Evolutionary conservation across 2,888 invertebrate genomes (phyloP).

Genomic region (Sicus ferrugineus): DNA sequence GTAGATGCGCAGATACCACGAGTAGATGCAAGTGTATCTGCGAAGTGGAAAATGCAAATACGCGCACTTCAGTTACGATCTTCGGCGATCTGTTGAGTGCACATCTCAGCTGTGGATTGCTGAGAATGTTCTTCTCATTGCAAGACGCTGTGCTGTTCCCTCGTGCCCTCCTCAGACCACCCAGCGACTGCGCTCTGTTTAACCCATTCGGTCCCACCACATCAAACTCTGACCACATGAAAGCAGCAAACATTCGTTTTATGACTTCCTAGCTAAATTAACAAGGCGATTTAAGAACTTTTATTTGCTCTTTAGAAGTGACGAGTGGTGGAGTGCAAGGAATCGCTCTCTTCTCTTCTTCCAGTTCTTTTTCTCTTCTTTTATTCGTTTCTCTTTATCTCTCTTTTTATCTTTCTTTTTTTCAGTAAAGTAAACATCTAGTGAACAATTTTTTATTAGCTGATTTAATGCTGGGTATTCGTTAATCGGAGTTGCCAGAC

Average conservation of each 20-base stretch:
- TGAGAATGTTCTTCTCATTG: too few species aligned
- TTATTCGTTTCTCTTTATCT: not conserved
- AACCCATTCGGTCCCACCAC: slow-evolving; percentile 25
- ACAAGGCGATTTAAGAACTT: slow-evolving; percentile 14
- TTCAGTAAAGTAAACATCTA: not conserved
- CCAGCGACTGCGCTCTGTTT: not conserved
- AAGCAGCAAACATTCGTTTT: slow-evolving; percentile 22
- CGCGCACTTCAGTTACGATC: too few species aligned
- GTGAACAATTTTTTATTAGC: slow-evolving; percentile 9
- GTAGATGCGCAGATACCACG: too few species aligned
- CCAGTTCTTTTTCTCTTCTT: not conserved
- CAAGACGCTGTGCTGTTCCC: not conserved
- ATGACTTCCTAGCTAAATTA: slow-evolving; percentile 25
- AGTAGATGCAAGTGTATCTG: too few species aligned
- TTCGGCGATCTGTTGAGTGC: too few species aligned
- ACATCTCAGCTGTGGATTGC: too few species aligned
- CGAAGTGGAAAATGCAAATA: too few species aligned
- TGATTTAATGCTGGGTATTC: not conserved
- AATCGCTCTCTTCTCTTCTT: not conserved
- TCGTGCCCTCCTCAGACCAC: too few species aligned
- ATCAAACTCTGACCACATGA: slow-evolving; percentile 27
- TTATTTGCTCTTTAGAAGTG: not conserved
- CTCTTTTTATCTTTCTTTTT: not conserved
- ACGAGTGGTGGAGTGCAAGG: not conserved
- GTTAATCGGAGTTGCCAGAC: slow-evolving; percentile 11